Evolutionary conservation across 2,113 vertebrate genomes (phyloP).

Genomic region (Nycticorax nycticorax): DNA sequence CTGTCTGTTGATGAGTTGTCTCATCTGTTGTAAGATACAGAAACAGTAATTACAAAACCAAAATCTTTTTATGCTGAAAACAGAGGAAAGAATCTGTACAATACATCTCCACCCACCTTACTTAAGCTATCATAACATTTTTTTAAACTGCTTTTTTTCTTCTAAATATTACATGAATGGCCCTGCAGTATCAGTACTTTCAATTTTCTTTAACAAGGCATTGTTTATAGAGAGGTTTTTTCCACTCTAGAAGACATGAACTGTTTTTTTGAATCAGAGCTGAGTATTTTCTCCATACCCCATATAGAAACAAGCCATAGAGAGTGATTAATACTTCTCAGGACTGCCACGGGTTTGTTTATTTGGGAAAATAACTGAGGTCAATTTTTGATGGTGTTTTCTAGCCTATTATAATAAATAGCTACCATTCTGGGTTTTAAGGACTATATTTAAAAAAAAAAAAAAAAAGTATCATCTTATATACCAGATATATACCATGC

Average conservation of each 20-base stretch:
- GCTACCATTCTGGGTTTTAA: background rate
- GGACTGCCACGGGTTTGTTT: background rate
- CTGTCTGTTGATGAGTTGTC: background rate
- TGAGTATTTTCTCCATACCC: background rate
- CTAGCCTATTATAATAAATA: background rate
- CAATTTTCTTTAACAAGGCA: background rate
- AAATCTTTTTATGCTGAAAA: background rate
- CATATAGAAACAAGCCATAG: background rate
- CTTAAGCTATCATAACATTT: background rate
- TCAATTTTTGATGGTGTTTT: background rate
- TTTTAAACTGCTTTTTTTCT: background rate
- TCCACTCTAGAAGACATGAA: background rate
- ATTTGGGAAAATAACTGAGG: background rate
- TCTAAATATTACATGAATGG: background rate
- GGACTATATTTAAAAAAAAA: background rate
- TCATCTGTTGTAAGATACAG: background rate
- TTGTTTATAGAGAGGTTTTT: background rate
- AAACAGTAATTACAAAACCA: background rate
- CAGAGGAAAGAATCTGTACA: background rate
- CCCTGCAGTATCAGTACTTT: background rate
- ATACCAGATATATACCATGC: background rate
- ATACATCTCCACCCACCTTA: background rate
- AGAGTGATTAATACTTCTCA: background rate
- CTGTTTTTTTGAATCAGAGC: background rate
- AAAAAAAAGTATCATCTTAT: too few species aligned